Percentiles rank a stretch among this genome's conserved stretches.
Evolutionary conservation across 2,888 invertebrate genomes (phyloP).

Genomic region (Drosophila affinis): DNA sequence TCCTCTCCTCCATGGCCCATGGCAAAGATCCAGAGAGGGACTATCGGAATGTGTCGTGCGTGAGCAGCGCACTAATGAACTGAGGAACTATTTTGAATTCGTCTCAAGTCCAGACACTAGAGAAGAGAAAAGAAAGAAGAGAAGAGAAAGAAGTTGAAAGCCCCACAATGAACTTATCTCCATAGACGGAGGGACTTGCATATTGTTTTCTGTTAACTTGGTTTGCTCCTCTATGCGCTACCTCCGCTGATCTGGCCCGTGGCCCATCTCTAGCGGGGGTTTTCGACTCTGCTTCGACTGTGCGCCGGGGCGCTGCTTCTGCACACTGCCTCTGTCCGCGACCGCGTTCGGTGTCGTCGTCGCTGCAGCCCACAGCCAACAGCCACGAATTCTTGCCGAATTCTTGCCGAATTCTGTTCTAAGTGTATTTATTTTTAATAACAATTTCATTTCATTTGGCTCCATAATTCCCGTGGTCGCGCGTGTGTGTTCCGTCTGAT

Average conservation of each 20-base stretch:
- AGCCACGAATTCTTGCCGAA: not conserved
- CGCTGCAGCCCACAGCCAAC: not conserved
- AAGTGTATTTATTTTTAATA: constrained; percentile 41
- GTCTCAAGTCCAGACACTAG: too few relatives aligned
- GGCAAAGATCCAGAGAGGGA: not conserved
- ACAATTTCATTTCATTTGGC: not conserved
- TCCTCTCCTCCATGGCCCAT: not conserved
- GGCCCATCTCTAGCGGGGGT: not conserved
- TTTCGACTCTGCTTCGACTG: not conserved
- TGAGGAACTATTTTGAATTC: too few relatives aligned
- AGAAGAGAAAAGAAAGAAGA: too few relatives aligned
- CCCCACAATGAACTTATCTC: too few relatives aligned
- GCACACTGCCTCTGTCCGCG: constrained; percentile 40
- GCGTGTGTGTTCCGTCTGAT: constrained; percentile 27
- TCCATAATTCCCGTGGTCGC: constrained; percentile 15
- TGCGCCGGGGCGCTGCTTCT: constrained; percentile 18
- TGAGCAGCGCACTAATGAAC: not conserved
- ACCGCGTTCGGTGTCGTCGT: constrained; percentile 33
- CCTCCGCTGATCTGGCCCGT: not conserved
- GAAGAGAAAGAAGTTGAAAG: too few relatives aligned
- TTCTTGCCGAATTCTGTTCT: not conserved
- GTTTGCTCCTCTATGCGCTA: too few relatives aligned
- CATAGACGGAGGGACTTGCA: too few relatives aligned
- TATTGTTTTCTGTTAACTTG: too few relatives aligned
- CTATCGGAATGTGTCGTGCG: not conserved